Conservation (phyloP, 2,888 invertebrate genomes). For the Phymatocera aterrima region DNA sequence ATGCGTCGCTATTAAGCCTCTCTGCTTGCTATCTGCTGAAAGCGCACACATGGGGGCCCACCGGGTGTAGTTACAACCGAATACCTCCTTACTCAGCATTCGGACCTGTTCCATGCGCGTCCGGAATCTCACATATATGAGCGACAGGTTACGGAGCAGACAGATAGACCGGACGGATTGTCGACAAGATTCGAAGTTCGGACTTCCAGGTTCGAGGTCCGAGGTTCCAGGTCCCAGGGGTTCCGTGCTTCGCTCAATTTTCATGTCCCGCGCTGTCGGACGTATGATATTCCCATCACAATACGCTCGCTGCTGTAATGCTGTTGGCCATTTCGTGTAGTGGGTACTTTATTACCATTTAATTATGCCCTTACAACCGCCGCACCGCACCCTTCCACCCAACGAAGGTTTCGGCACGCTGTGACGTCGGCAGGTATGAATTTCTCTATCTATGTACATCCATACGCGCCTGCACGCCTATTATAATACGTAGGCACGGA, state of each 20-base stretch:
- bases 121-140: constrained; percentile 62
- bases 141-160: constrained; percentile 58
- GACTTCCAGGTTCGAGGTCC: not conserved
- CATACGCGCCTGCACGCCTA: not conserved
- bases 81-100: constrained; percentile 60
- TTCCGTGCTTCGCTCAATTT: not conserved
- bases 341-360: constrained; percentile 20
- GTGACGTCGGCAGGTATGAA: not conserved
- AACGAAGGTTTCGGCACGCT: not conserved
- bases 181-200: not conserved
- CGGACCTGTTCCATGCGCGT: constrained; percentile 60
- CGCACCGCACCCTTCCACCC: not conserved
- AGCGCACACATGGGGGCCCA: constrained; percentile 36
- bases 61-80: constrained; percentile 49
- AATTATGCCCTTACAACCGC: not conserved
- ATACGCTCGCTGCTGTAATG: not conserved
- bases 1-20: constrained; percentile 32
- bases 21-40: constrained; percentile 22
- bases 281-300: not conserved
- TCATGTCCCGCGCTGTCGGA: no score
- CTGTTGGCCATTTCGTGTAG: not conserved
- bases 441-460: not conserved
- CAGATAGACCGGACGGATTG: constrained; percentile 19
- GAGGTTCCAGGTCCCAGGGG: not conserved
- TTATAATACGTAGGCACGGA: not conserved